Conservation (phyloP, 2,113 vertebrate species). For the Pygoscelis antarcticus region DNA sequence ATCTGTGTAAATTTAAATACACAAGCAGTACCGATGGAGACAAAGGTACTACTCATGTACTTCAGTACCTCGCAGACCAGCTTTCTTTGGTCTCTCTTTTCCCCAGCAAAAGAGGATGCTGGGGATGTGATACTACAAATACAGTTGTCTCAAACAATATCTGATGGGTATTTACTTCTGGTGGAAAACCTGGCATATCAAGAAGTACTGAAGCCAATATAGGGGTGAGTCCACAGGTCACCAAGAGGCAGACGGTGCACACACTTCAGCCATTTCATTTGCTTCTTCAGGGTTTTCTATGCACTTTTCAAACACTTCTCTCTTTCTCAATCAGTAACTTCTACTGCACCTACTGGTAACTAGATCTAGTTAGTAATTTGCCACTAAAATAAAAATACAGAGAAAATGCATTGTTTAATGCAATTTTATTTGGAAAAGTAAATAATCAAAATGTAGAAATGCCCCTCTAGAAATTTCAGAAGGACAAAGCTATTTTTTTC, state of each 20-base stretch:
- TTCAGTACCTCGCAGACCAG: not conserved
- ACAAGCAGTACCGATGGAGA: not conserved
- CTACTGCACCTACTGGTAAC: not conserved
- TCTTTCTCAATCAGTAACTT: not conserved
- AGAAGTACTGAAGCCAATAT: not conserved
- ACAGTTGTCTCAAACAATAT: not conserved
- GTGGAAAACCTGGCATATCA: not conserved
- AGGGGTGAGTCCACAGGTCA: not conserved
- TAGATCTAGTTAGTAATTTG: not conserved
- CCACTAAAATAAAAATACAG: not conserved
- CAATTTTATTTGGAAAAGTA: not conserved
- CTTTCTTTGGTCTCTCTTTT: not conserved
- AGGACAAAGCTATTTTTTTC: not conserved
- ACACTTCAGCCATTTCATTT: not conserved
- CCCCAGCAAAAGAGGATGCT: not conserved
- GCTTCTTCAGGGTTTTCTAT: not conserved
- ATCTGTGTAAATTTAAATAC: constrained; percentile 45
- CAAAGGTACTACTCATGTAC: constrained; percentile 32
- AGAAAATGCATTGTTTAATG: not conserved
- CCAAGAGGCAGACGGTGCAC: not conserved
- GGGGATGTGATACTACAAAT: not conserved
- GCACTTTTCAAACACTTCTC: not conserved
- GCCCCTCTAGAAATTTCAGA: not conserved
- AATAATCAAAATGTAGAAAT: not conserved
- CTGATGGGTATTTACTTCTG: not conserved